Percentiles rank a stretch among this genome's conserved stretches.
phyloP scores from a whole-genome alignment of 1,140 invertebrate genomes.

The Bathynomus jamesi region DNA sequence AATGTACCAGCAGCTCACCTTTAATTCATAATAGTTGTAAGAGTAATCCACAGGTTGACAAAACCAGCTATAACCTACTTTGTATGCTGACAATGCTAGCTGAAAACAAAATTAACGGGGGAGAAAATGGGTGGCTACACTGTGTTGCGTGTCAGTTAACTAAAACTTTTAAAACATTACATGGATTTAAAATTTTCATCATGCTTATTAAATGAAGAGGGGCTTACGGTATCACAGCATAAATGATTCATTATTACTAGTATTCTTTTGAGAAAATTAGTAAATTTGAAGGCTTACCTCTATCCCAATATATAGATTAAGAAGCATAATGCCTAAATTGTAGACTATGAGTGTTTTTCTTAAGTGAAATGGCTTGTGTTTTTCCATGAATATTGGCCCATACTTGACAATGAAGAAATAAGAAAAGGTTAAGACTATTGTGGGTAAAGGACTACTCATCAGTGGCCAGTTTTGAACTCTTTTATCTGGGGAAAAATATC shows the following conservation, averaged over 20 bases:
- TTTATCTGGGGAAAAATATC: conserved; percentile 50
- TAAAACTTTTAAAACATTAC: neutral
- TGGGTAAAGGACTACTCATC: conserved; percentile 73
- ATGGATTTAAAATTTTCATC: neutral
- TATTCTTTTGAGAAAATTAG: neutral
- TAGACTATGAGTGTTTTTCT: conserved; percentile 72
- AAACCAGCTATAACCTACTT: conserved; percentile 74
- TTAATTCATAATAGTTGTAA: conserved; percentile 71
- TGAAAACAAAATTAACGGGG: conserved; percentile 42
- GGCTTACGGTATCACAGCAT: neutral
- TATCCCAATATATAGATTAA: conserved; percentile 77
- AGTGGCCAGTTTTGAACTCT: conserved; percentile 78
- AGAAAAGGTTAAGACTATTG: conserved; percentile 59
- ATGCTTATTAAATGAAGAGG: neutral
- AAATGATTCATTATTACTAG: neutral
- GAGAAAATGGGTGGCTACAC: neutral
- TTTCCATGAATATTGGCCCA: conserved; percentile 74
- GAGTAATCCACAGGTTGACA: conserved; percentile 80
- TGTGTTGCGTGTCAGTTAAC: neutral
- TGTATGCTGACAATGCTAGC: conserved; percentile 62
- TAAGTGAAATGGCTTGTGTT: conserved; percentile 67
- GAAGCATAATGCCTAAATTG: conserved; percentile 70
- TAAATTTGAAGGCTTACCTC: conserved; percentile 48
- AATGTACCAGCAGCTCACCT: too few relatives aligned
- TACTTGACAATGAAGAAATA: conserved; percentile 73